Evolutionary conservation across 2,888 invertebrate species (phyloP).

Genomic region (Leucoma salicis): DNA sequence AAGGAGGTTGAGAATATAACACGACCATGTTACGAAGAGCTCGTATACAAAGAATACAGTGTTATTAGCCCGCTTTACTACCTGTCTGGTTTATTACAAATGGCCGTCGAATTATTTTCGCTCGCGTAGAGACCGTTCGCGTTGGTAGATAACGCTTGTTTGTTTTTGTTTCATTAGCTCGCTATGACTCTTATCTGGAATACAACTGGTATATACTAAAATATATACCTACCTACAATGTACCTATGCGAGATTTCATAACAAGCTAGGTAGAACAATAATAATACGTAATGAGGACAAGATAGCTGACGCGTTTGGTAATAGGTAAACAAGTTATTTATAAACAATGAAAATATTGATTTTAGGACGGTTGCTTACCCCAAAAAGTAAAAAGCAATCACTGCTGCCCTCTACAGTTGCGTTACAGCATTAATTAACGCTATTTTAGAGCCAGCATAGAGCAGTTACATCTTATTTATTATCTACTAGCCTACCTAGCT

Average conservation of each 20-base stretch:
- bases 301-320: background rate
- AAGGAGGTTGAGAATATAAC: conserved; percentile 62
- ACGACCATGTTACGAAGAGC: conserved; percentile 46
- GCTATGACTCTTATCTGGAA: conserved; percentile 22
- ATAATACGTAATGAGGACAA: background rate
- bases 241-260: conserved; percentile 19
- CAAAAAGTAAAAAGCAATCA: background rate
- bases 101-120: conserved; percentile 44
- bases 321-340: conserved; percentile 12
- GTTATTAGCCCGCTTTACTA: conserved; percentile 29
- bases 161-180: conserved; percentile 40
- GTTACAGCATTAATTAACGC: background rate
- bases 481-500: background rate
- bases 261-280: too few species aligned
- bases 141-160: conserved; percentile 39
- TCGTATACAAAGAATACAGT: conserved; percentile 52
- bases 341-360: conserved; percentile 5
- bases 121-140: conserved; percentile 25
- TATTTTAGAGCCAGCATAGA: background rate
- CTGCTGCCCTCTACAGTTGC: background rate
- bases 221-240: background rate
- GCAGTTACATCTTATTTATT: background rate
- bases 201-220: conserved; percentile 1
- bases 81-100: conserved; percentile 34
- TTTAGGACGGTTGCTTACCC: conserved; percentile 2